Evolutionary conservation across 2,113 vertebrate genomes (phyloP).

Genomic region (Pterocles gutturalis): DNA sequence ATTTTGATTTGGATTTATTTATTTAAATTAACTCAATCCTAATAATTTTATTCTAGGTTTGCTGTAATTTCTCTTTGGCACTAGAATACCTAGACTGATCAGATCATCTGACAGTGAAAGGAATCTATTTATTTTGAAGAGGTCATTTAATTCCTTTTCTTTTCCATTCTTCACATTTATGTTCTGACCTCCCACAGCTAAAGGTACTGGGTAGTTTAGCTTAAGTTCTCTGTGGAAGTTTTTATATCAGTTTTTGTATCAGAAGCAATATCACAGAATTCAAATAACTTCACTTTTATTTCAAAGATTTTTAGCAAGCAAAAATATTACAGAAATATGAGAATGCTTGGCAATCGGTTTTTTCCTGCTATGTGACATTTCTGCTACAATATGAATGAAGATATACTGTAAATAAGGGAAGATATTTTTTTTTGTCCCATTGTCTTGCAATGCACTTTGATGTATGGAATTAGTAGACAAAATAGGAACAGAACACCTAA

Average conservation of each 20-base stretch:
- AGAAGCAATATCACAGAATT: background rate
- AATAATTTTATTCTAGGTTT: background rate
- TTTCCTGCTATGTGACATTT: background rate
- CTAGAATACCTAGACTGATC: background rate
- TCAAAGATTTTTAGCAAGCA: background rate
- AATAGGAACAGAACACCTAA: background rate
- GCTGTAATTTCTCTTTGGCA: background rate
- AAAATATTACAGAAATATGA: background rate
- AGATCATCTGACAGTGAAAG: background rate
- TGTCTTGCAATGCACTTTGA: background rate
- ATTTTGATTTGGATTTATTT: background rate
- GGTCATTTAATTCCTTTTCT: background rate
- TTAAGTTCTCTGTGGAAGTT: background rate
- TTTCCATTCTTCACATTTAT: background rate
- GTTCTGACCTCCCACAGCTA: background rate
- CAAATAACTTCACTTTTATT: background rate
- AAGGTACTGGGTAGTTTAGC: background rate
- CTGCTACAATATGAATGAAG: background rate
- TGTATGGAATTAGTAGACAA: background rate
- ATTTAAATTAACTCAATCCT: background rate
- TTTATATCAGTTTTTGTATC: background rate
- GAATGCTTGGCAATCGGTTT: background rate
- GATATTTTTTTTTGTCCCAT: rapidly evolving
- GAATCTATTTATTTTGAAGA: background rate
- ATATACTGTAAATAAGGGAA: background rate